These are phyloP conservation scores for Sinotaia quadrata DNA, from an alignment of 2,888 invertebrate species.

Conservation along the genomic window DNA sequence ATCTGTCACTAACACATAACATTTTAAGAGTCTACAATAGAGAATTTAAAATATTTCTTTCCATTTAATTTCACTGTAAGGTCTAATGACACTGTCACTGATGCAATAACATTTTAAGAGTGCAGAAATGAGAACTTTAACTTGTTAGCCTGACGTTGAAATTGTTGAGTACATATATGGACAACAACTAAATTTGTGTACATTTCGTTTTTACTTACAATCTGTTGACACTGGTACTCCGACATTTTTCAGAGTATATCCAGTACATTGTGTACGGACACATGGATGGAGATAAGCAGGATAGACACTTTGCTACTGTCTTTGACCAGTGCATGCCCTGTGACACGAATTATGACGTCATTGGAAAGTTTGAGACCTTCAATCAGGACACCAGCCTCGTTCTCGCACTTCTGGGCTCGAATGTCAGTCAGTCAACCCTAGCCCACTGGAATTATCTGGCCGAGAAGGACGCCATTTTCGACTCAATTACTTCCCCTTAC, in stretches of 20 bases:
- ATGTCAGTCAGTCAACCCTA: constrained; percentile 34
- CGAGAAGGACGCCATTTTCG: constrained; percentile 43
- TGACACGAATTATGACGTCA: constrained; percentile 23
- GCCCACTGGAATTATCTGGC: constrained; percentile 26
- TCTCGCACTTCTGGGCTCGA: constrained; percentile 33
- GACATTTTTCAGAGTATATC: constrained; percentile 23
- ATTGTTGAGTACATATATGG: too few species aligned
- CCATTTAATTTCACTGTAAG: too few species aligned
- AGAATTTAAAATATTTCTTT: too few species aligned
- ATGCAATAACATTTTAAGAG: too few species aligned
- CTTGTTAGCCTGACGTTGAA: too few species aligned
- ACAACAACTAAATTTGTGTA: background rate
- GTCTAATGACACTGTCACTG: too few species aligned
- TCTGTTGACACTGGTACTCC: too few species aligned
- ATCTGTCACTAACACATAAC: too few species aligned
- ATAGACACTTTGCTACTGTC: constrained; percentile 29
- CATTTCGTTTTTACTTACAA: background rate
- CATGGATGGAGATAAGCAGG: constrained; percentile 20
- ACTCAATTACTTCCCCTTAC: constrained; percentile 42
- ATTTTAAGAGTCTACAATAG: too few species aligned
- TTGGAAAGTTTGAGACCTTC: constrained; percentile 35
- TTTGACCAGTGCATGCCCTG: constrained; percentile 34
- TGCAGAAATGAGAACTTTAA: too few species aligned
- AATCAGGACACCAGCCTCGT: constrained; percentile 19
- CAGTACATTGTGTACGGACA: constrained; percentile 24